These are phyloP conservation scores for Ylistrum balloti DNA, from an alignment of 1,140 invertebrate species.

Conservation along the genomic window DNA sequence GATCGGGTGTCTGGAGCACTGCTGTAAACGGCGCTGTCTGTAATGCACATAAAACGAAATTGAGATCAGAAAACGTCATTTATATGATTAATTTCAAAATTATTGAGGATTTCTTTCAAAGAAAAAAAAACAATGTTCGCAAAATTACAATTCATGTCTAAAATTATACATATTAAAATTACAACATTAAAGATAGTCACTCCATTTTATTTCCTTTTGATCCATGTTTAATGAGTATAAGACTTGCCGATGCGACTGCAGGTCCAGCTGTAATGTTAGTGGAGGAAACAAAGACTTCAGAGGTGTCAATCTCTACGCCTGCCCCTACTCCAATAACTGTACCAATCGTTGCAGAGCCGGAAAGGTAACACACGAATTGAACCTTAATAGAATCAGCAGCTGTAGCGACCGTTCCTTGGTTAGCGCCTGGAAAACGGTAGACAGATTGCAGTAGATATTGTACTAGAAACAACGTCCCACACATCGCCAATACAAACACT, in stretches of 20 bases:
- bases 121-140: too few relatives aligned
- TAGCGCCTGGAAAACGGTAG: background rate
- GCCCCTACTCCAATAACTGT: conserved; percentile 48
- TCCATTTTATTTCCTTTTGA: too few relatives aligned
- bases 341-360: background rate
- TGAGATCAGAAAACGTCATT: too few relatives aligned
- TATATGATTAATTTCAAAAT: too few relatives aligned
- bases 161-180: too few relatives aligned
- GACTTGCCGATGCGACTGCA: background rate
- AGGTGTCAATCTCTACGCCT: conserved; percentile 52
- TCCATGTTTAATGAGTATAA: too few relatives aligned
- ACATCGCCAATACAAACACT: too few relatives aligned
- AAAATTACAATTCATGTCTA: too few relatives aligned
- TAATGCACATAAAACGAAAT: background rate
- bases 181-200: too few relatives aligned
- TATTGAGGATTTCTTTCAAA: too few relatives aligned
- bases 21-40: background rate
- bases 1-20: background rate
- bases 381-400: conserved; percentile 42
- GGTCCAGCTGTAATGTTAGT: conserved; percentile 47
- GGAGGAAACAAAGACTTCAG: conserved; percentile 54
- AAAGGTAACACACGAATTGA: conserved; percentile 44
- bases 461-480: too few relatives aligned
- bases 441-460: too few relatives aligned
- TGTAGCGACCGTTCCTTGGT: background rate